Evolutionary conservation across 1,140 invertebrate species (phyloP), one percentile per base, ranked within the genome.

Genomic region (Drosophila neocordata): DNA sequence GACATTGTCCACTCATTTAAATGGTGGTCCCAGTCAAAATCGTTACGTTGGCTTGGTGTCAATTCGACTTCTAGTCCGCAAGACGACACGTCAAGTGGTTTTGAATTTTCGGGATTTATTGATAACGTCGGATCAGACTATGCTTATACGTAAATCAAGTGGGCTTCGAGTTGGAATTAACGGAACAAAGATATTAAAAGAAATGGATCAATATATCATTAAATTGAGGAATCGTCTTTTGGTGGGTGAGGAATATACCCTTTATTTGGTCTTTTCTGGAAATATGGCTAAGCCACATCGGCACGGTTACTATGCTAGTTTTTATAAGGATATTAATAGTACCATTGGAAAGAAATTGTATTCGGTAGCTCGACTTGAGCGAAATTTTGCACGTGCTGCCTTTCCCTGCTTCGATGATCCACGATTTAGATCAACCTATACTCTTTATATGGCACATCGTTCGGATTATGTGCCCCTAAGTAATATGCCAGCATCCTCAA

Each of bases 391-490:
- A 0, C 93, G 97, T 53, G 93, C 95, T 59, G 97, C 95, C 0
- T 98, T 98, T 90, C 97, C 98, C 0, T 99, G 97, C 92, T 98
- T 98, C 85, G 98, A 99, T 87, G 97, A 98, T 85, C 98, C 98
- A 0, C 93, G 92, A 1, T 94, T 97, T 80, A 98, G 99, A 89
- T 96, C 97, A 0, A 95, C 93, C 1, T 99, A 97, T 87, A 92
- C 92, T 12, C 93, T 98, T 12, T 94, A 92, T 13, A 91, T 98
- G 20, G 94, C 94, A 1, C 93, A 95, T 61, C 90, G 93, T 20
- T 90, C 93, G 41, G 92, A 93, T 6, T 95, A 94, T 79, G 94
- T 92, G 0, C 93, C 95, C 0, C 92, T 98, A 7, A 96, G 96
- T 55, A 98, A 98, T 85, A 97, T 97, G 96, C 95, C 94, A 0